Evolutionary conservation across 2,888 invertebrate species (phyloP).

Genomic region (Galerucella pusilla): DNA sequence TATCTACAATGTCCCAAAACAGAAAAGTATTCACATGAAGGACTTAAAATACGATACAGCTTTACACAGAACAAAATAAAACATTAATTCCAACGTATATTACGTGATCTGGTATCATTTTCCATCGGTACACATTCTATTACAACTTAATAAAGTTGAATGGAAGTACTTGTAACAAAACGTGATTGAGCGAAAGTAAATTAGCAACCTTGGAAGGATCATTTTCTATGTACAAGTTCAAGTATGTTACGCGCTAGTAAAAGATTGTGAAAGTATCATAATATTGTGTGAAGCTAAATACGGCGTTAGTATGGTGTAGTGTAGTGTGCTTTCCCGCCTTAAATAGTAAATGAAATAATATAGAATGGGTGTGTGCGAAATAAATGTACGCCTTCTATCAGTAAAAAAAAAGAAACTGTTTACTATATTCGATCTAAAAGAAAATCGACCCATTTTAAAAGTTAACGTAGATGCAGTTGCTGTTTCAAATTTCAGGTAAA

Average conservation of each 20-base stretch:
- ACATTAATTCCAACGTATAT: background rate
- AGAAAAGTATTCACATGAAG: background rate
- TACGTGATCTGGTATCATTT: background rate
- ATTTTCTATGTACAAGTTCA: slow-evolving; percentile 5
- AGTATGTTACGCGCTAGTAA: background rate
- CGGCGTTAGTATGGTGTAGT: background rate
- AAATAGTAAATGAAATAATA: background rate
- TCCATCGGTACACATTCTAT: background rate
- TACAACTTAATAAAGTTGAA: slow-evolving; percentile 11
- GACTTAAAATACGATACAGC: background rate
- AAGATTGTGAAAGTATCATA: background rate
- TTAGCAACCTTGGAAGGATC: background rate
- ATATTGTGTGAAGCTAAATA: background rate
- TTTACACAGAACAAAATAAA: background rate
- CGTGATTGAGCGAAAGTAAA: slow-evolving; percentile 6
- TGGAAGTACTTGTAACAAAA: slow-evolving; percentile 1
- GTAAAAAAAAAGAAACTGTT: background rate
- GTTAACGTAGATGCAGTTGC: too few species aligned
- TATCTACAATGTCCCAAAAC: too few species aligned
- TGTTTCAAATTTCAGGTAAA: too few species aligned
- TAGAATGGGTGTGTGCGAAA: background rate
- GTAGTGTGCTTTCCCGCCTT: background rate
- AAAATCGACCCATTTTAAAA: background rate
- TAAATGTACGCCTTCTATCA: background rate
- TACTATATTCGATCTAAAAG: background rate